These are phyloP conservation scores for Notothenia coriiceps DNA, from an alignment of 2,113 vertebrate genomes.

Conservation along the genomic window DNA sequence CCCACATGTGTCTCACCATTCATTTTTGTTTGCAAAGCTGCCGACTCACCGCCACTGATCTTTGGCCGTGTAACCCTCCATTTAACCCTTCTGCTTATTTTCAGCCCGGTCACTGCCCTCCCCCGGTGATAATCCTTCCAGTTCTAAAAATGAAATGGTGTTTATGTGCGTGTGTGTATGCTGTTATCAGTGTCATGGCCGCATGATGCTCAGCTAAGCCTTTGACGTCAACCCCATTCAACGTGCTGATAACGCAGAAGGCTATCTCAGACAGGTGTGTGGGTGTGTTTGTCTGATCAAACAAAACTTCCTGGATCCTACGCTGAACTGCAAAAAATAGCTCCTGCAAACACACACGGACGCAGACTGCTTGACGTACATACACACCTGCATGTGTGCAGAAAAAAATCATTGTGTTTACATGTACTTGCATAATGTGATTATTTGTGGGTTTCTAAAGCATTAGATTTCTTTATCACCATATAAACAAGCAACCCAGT, in stretches of 20 bases:
- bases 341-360: conserved; percentile 36
- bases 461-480: not conserved
- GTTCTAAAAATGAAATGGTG: conserved; percentile 56
- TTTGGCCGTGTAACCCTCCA: conserved; percentile 28
- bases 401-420: not conserved
- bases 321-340: conserved; percentile 72
- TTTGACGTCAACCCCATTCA: conserved; percentile 73
- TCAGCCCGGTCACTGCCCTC: conserved; percentile 10
- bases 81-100: conserved; percentile 6
- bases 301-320: conserved; percentile 70
- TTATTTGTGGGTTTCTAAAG: not conserved
- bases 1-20: not conserved
- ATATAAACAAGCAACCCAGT: not conserved
- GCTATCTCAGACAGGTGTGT: conserved; percentile 70
- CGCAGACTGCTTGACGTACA: not conserved
- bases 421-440: not conserved
- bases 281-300: conserved; percentile 65
- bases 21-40: conserved; percentile 21
- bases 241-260: conserved; percentile 65
- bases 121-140: not conserved
- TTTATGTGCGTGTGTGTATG: conserved; percentile 23
- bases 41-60: conserved; percentile 10
- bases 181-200: conserved; percentile 66
- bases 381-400: not conserved
- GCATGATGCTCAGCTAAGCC: conserved; percentile 55